Evolutionary conservation across 2,888 invertebrate species (phyloP), one percentile per base, ranked within the genome.

Genomic region (Spialia ferax): DNA sequence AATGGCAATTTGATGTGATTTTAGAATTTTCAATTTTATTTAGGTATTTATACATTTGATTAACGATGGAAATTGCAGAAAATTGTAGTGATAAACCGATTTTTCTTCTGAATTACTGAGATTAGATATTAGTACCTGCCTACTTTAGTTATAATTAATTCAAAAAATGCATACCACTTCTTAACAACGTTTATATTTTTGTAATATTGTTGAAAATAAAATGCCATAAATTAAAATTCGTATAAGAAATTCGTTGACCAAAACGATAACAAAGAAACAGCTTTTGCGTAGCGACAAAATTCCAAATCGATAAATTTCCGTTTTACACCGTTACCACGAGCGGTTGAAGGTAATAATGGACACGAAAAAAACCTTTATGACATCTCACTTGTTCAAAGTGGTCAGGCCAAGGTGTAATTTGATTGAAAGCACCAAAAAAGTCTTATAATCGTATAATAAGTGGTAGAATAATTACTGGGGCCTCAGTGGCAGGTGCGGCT

Each of bases 341-440:
- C 83, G 75, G 84, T 77, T 77, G 75, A 75, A 73, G 72, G 70
- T 85, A 82, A 86, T 85, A 82, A 86, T 79, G 78, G 71, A 2
- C 54, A 66, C 62, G 10, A 48, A 75, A 81, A 90, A 90, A 89
- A 87, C 81, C 74, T 89, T 90, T 91, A 92, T 90, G 93, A 93
- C 93, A 93, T 93, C 93, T 93, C 87, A 93, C 89, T 93, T 87
- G 73, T 84, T 84, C 87, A 82, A 89, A 91, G 87, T 89, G 86
- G 84, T 83, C 84, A 75, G 79, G 80, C 86, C 87, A 93, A 93
- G 92, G 93, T 93, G 93, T 93, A 93, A 93, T 93, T 93, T 92
- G 93, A 93, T 93, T 93, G 93, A 93, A 92, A 93, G 93, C 91
- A 91, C 91, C 91, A 93, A 93, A 93, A 93, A 93, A 92, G 86